Base-by-base conservation (phyloP, 2,797 vertebrate genomes). In the Peromyscus melanophrys region DNA sequence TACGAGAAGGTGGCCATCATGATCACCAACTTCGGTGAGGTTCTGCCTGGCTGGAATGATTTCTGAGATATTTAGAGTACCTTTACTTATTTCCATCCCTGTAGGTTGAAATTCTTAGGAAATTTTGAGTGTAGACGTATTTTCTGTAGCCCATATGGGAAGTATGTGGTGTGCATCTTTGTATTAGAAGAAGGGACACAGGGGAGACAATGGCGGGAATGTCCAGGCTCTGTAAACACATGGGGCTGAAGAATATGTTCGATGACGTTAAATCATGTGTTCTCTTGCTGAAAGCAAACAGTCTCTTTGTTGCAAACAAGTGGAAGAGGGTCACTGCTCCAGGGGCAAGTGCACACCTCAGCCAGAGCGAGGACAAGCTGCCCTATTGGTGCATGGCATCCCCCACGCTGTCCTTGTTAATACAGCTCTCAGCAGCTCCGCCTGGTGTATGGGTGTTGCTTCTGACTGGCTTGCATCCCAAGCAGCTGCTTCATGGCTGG, bases 1-100 rank as follows among this genome's bases (percentile, higher is more conserved):
- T 99, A 99, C 34, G 99, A 99, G 97, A 99, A 98, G 46, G 99
- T 99, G 63, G 99, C 99, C 84, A 99, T 99, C 98, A 99, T 99
- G 99, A 99, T 99, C 98, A 99, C 99, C 0, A 98, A 99, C 97
- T 99, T 99, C 0, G 99, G 99, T 99, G 98, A 97, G 99, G 83
- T 4, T 27, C 94, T 57, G 3, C 80, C 3, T 13, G 19, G 80
- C 76, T 63, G 65, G 61, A 57, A 29, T 23, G 75, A 27, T 29
- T 25, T 90, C 16, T 23, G 61, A 55, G 63, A 61, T 52, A 11
- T 19, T 84, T 89, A 69, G 46, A 92, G 59, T 84, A 65, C 59
- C 92, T 92, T 93, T 63, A 90, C 61, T 81, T 84, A 76, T 97
- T 97, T 63, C 57, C 19, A 89, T 81, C 71, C 87, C 93, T 80